Evolutionary conservation across 2,113 vertebrate genomes (phyloP), one percentile per base, ranked within the genome.

Genomic region (Lepidiolamprologus cunningtoni): DNA sequence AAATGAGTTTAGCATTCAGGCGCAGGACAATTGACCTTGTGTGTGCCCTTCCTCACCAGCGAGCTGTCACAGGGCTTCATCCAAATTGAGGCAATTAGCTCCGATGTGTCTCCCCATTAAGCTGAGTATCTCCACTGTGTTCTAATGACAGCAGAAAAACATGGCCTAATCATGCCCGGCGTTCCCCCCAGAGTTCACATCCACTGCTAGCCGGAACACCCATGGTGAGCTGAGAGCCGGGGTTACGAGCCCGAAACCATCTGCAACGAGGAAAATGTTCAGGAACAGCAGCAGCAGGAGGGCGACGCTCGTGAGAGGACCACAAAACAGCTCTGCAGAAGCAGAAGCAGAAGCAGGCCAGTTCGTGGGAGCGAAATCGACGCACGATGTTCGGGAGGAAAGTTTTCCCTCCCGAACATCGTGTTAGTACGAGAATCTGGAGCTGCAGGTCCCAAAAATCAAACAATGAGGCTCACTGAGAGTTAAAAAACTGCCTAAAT

Each of bases 11-110:
- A 91, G 91, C 93, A 92, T 95, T 84, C 90, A 94, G 93, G 92
- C 90, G 91, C 89, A 93, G 95, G 95, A 95, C 91, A 93, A 87
- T 95, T 96, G 96, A 96, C 92, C 94, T 91, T 95, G 88, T 93
- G 71, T 95, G 94, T 96, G 91, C 90, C 84, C 95, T 96, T 96
- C 91, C 91, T 94, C 90, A 91, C 93, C 90, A 93, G 90, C 89
- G 88, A 94, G 92, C 94, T 95, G 92, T 95, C 94, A 95, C 95
- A 92, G 87, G 91, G 81, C 91, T 94, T 9, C 93, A 52, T 89
- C 94, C 90, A 95, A 92, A 91, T 95, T 94, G 85, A 86, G 86
- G 93, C 94, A 95, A 90, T 94, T 94, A 95, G 90, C 94, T 82
- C 37, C 82, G 79, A 95, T 90, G 78, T 93, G 87, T 91, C 94